Evolutionary conservation across 2,888 invertebrate genomes (phyloP).

Genomic region (Bembecia ichneumoniformis): DNA sequence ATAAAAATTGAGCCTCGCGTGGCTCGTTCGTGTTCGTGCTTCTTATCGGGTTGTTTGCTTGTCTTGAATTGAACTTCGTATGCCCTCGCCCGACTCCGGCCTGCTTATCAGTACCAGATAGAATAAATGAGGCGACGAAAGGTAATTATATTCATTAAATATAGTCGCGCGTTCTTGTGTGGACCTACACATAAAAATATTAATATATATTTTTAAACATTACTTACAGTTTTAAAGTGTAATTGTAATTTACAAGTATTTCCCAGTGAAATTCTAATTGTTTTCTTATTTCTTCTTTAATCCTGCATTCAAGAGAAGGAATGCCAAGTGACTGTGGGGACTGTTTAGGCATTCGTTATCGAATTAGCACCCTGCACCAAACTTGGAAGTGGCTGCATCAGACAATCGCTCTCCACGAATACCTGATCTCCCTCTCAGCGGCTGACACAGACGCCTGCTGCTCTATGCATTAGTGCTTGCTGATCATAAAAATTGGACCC

Average conservation of each 20-base stretch:
- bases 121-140: constrained; percentile 61
- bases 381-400: constrained; percentile 97
- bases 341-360: constrained; percentile 90
- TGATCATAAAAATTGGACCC: not conserved
- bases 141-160: constrained; percentile 50
- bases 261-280: constrained; percentile 3
- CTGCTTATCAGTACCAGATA: constrained; percentile 59
- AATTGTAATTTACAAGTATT: not conserved
- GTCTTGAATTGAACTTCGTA: constrained; percentile 56
- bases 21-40: constrained; percentile 55
- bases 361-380: constrained; percentile 90
- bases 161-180: constrained; percentile 36
- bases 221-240: constrained; percentile 3
- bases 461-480: constrained; percentile 33
- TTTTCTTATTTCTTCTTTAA: constrained; percentile 53
- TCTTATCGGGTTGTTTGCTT: constrained; percentile 63
- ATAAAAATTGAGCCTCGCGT: constrained; percentile 48
- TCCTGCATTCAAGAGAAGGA: constrained; percentile 70
- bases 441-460: constrained; percentile 76
- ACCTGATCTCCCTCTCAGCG: constrained; percentile 84
- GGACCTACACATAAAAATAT: constrained; percentile 15
- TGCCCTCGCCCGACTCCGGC: constrained; percentile 66
- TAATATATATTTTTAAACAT: constrained; percentile 4
- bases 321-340: constrained; percentile 82
- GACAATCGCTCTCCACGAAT: constrained; percentile 89